Percentiles rank a stretch among this genome's conserved stretches.
Evolutionary conservation across 2,888 invertebrate species (phyloP).

Genomic region (Panopea generosa): DNA sequence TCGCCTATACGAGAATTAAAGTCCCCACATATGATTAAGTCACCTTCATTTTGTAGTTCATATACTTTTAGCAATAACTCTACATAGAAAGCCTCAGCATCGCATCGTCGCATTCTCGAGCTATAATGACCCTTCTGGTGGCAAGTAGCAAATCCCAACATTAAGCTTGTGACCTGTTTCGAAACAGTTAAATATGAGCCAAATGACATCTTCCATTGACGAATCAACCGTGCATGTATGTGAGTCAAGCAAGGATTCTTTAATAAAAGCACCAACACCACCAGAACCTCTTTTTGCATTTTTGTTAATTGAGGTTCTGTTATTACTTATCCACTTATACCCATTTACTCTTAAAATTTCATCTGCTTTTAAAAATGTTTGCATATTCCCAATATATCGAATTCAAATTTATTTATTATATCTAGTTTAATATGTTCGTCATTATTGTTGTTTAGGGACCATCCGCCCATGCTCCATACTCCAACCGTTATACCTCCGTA

Average conservation of each 20-base stretch:
- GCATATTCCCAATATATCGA: too few species aligned
- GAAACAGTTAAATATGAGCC: neutral
- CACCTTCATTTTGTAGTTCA: neutral
- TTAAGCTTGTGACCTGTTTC: neutral
- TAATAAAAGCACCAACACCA: conserved; percentile 13
- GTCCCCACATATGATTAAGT: conserved; percentile 14
- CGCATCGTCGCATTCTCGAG: neutral
- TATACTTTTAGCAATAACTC: conserved; percentile 3
- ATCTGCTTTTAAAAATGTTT: neutral
- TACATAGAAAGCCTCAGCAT: neutral
- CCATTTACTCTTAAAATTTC: neutral
- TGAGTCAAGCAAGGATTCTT: neutral
- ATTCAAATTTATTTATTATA: too few species aligned
- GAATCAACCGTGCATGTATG: neutral
- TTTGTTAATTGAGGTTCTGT: neutral
- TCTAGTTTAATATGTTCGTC: too few species aligned
- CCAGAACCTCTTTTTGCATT: conserved; percentile 9
- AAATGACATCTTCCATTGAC: neutral
- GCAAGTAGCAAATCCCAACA: conserved; percentile 8
- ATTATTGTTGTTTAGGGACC: too few species aligned
- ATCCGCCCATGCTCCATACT: too few species aligned
- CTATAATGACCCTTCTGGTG: conserved; percentile 12
- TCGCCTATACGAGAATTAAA: conserved; percentile 18
- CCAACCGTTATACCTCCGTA: too few species aligned
- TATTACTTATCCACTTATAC: conserved; percentile 9